Conservation (phyloP, 1,140 invertebrate species). For the Drosophila ercepeae region DNA sequence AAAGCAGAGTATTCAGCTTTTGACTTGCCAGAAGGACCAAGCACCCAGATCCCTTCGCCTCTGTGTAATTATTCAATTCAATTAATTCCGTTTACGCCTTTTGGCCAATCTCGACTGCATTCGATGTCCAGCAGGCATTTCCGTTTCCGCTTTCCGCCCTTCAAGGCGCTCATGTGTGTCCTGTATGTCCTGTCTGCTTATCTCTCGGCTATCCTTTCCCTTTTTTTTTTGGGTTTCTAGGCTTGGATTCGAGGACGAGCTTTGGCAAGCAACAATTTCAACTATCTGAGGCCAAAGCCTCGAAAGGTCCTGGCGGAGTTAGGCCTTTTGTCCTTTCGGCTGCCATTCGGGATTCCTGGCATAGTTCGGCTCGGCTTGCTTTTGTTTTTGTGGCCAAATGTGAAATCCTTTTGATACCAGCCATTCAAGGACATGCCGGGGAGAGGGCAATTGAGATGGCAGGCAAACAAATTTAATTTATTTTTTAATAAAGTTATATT, state of each 20-base stretch:
- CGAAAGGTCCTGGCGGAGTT: conserved; percentile 24
- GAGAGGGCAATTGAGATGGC: conserved; percentile 6
- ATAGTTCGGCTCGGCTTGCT: conserved; percentile 51
- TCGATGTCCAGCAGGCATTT: conserved; percentile 35
- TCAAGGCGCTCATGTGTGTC: conserved; percentile 55
- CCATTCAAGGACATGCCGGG: conserved; percentile 9
- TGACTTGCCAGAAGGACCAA: not conserved
- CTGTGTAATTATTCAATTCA: conserved; percentile 81
- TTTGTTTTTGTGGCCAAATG: conserved; percentile 58
- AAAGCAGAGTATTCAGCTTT: not conserved
- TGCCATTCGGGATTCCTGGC: conserved; percentile 54
- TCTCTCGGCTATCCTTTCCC: conserved; percentile 3
- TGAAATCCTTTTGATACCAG: conserved; percentile 50
- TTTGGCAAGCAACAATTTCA: conserved; percentile 58
- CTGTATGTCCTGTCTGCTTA: conserved; percentile 27
- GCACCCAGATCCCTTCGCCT: conserved; percentile 8
- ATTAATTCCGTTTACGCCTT: conserved; percentile 75
- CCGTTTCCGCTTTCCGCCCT: conserved; percentile 62
- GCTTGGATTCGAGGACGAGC: conserved; percentile 45
- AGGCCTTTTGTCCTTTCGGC: conserved; percentile 43
- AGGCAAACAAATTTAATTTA: conserved; percentile 75
- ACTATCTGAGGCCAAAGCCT: conserved; percentile 38
- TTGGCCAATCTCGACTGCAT: conserved; percentile 21
- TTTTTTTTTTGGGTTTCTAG: not conserved
- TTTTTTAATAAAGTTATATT: conserved; percentile 83